Evolutionary conservation across 1,140 invertebrate genomes (phyloP), one percentile per base, ranked within the genome.

Genomic region (Bombyx mandarina): DNA sequence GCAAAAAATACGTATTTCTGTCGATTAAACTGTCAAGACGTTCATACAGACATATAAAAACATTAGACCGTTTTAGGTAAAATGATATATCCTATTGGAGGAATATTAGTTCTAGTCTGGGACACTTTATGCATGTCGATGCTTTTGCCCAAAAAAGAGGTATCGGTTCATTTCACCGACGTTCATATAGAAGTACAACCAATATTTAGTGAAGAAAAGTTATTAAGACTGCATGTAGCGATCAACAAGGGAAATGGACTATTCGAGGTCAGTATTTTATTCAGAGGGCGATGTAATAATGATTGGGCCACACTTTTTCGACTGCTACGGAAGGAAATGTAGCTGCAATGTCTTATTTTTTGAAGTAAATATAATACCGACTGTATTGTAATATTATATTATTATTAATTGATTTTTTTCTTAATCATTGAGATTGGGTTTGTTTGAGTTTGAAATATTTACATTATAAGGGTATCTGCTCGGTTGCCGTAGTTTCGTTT

Each of bases 101-200:
- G 69, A 3, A 58, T 63, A 1, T 53, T 82, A 5, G 69, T 74
- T 22, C 56, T 64, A 1, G 74, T 70, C 35, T 82, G 79, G 79
- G 79, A 82, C 47, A 73, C 76, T 0, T 57, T 75, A 2, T 69
- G 70, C 0, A 82, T 82, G 79, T 51, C 53, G 2, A 22, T 67
- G 1, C 62, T 58, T 2, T 7, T 59, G 7, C 22, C 52, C 6
- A 68, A 60, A 53, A 71, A 66, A 46, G 47, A 59, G 9, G 0
- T 71, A 6, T 64, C 69, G 0, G 67, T 81, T 8, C 50, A 72
- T n/a, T 75, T 79, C 43, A 43, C 54, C 0, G 59, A 77, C 2
- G 54, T 81, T 0, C 49, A 63, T 7, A 58, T 77, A 8, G 54
- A 67, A 8, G 54, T 57, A 1, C 73, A 78, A 46, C 73, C 77